Conservation (phyloP, 2,113 vertebrate species). For the Aldabrachelys gigantea region DNA sequence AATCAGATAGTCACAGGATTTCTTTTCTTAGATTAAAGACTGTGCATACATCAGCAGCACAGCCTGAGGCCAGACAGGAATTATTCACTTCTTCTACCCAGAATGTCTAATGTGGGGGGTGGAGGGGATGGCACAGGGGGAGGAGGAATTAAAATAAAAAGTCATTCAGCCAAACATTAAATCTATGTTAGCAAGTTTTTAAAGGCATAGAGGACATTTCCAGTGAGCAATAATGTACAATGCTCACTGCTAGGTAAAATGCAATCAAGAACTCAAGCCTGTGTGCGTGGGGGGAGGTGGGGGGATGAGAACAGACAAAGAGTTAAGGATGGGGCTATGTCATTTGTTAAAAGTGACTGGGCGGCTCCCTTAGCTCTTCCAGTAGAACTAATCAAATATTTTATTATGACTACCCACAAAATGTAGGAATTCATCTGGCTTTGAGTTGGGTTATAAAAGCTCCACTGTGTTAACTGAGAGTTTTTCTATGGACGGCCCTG, state of each 20-base stretch:
- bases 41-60: conserved; percentile 10
- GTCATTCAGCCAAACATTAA: conserved; percentile 6
- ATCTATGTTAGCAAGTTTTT: not conserved
- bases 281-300: too few species aligned
- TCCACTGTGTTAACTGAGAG: not conserved
- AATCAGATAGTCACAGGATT: conserved; percentile 4
- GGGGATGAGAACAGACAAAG: not conserved
- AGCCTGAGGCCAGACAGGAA: not conserved
- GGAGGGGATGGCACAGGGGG: not conserved
- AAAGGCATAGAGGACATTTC: not conserved
- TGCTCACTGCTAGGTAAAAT: not conserved
- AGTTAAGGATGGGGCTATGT: not conserved
- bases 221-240: not conserved
- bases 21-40: conserved; percentile 41
- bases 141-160: not conserved
- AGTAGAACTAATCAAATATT: not conserved
- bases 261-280: not conserved
- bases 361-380: not conserved
- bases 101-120: accelerated
- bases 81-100: conserved; percentile 25
- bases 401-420: not conserved
- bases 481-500: not conserved
- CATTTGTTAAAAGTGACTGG: not conserved
- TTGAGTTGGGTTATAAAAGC: not conserved
- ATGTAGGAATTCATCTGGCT: not conserved